Base-by-base conservation (phyloP, 2,797 vertebrate species). In the Sarcophilus harrisii region DNA sequence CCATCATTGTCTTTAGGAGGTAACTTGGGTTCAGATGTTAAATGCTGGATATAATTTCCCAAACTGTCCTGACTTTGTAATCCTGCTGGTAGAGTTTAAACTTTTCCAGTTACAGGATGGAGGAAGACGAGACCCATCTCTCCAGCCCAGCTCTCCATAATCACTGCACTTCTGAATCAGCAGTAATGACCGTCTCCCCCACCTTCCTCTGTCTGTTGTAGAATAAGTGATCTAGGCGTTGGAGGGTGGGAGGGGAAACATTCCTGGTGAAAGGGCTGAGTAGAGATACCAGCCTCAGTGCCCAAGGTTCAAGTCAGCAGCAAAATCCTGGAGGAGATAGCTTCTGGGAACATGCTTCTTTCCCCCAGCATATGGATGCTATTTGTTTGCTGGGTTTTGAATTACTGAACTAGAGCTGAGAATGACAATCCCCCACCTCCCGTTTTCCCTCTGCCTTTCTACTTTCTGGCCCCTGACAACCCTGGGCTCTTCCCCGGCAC, bases 401-500 rank as follows among this genome's bases (percentile, higher is more conserved):
- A 11, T 91, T 45, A 58, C 13, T 1, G 49, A 58, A 90, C 24
- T 28, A 6, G 32, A 4, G 90, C 1, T 0, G 32, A 32, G 16
- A 57, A 90, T 49, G 93, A 87, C 30, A 28, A 55, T 81, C 49
- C 62, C 57, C 29, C 66, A 93, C 27, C 28, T 16, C 16, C 28
- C 4, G 2, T 93, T 14, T 45, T 45, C 59, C 49, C 38, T 52
- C 54, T 45, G n/a, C 38, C 21, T 81, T 24, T 81, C 18, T 6
- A 81, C n/a, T 8, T 11, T 81, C 73, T 81, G 73, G 30, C n/a
- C 12, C 32, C 18, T 11, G 92, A 27, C 81, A 54, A n/a, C 54
- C 21, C 73, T 0, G 4, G 4, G 45, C 52, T n/a, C 57, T 21
- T 21, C 27, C 66, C 54, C 9, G 0, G 3, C 62, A 0, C 3